Conservation (phyloP, 1,140 invertebrate species). For the Catajapyx aquilonaris region DNA sequence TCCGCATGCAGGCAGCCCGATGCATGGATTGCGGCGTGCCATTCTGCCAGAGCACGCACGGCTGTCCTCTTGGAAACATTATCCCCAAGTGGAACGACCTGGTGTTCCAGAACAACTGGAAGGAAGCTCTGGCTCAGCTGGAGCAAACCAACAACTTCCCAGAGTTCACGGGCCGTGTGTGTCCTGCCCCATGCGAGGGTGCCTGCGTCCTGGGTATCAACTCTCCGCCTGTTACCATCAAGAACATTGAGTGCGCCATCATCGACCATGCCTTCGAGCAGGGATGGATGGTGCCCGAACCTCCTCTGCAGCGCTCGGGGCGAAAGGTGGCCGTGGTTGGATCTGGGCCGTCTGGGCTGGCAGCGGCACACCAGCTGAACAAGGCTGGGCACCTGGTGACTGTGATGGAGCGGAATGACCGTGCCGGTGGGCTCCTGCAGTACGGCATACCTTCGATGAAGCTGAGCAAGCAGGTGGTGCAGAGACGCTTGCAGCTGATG, state of each 20-base stretch:
- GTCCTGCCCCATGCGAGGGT: constrained; percentile 96
- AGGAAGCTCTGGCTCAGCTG: constrained; percentile 83
- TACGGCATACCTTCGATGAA: constrained; percentile 99
- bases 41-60: constrained; percentile 92
- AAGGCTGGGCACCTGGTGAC: constrained; percentile 79
- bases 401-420: constrained; percentile 91
- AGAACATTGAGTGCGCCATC: constrained; percentile 97
- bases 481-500: constrained; percentile 69
- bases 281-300: constrained; percentile 77
- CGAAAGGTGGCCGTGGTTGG: constrained; percentile 84
- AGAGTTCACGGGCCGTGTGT: constrained; percentile 95
- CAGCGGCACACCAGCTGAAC: constrained; percentile 92
- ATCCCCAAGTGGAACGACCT: constrained; percentile 99
- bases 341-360: constrained; percentile 83
- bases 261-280: constrained; percentile 96
- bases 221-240: constrained; percentile 91
- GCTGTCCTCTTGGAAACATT: constrained; percentile 93
- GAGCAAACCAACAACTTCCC: constrained; percentile 99
- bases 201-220: constrained; percentile 94
- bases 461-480: constrained; percentile 77
- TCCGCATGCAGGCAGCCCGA: constrained; percentile 77
- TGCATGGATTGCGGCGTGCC: constrained; percentile 99
- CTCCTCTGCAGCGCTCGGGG: constrained; percentile 50
- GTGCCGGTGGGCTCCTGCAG: constrained; percentile 79
- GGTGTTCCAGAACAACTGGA: constrained; percentile 85